Evolutionary conservation across 2,113 vertebrate species (phyloP), one percentile per base, ranked within the genome.

Genomic region (Gambusia affinis): DNA sequence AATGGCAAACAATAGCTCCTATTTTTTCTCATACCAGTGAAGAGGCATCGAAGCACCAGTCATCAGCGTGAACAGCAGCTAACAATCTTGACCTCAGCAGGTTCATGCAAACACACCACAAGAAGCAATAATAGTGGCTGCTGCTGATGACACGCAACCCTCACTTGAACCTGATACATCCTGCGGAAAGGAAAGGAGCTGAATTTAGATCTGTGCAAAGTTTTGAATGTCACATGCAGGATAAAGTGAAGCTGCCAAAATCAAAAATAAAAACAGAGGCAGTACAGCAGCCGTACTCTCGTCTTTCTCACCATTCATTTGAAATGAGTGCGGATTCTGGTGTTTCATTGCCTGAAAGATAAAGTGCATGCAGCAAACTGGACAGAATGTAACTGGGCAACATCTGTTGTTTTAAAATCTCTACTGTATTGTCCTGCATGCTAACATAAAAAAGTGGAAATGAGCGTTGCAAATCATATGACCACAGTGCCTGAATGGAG

Each of bases 61-160:
- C 35, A 61, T 78, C 70, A 2, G 61, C 67, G 39, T 65, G 76
- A 80, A 72, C 76, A 37, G 76, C 81, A 60, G 78, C 79, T 72
- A 69, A 85, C 78, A 71, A 81, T 85, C 75, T 80, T 90, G 86
- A 90, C 88, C 87, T 64, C 67, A 12, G 22, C 22, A 17, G 72
- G 69, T 86, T 82, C 69, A 60, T 80, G 78, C 70, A 75, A 72
- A 87, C 75, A 73, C 72, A 12, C 69, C 35, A 60, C 70, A 24
- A 62, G 76, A 67, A 67, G 76, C 35, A 81, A 77, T 57, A 85
- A 82, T 65, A 76, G 44, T 7, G 44, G 82, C 69, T 30, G 73
- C 87, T 4, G 69, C 70, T 28, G 70, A 79, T 66, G 8, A 76
- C 72, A 82, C 76, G 74, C 29, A 44, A 78, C 78, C 78, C 61